These are phyloP conservation scores for Zophobas atratus DNA, from an alignment of 1,140 invertebrate genomes.

Conservation along the genomic window DNA sequence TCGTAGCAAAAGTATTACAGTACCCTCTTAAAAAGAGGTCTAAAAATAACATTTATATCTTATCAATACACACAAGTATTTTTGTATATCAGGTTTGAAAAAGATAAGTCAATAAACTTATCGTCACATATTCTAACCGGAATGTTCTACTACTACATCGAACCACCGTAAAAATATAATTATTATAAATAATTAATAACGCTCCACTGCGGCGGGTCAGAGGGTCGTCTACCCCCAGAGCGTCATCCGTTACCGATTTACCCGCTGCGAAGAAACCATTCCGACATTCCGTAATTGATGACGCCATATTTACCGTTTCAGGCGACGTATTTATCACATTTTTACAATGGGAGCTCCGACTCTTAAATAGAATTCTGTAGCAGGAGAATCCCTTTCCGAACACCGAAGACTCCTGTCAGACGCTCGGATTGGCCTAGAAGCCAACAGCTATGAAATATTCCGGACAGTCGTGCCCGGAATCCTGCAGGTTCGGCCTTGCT, in stretches of 20 bases:
- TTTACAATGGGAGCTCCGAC: slow-evolving; percentile 43
- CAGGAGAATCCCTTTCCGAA: slow-evolving; percentile 7
- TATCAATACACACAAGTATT: too few relatives aligned
- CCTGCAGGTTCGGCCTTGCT: slow-evolving; percentile 3
- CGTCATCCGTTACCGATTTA: background rate
- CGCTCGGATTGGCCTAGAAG: slow-evolving; percentile 44
- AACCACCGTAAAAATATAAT: too few relatives aligned
- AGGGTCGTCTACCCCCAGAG: too few relatives aligned
- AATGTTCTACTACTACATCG: too few relatives aligned
- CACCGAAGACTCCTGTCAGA: slow-evolving; percentile 44
- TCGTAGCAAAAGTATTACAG: too few relatives aligned
- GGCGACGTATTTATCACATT: slow-evolving; percentile 50
- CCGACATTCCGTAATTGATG: slow-evolving; percentile 44
- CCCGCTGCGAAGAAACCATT: slow-evolving; percentile 30
- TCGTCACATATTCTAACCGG: too few relatives aligned
- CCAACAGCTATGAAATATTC: slow-evolving; percentile 51
- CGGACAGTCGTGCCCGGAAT: slow-evolving; percentile 45
- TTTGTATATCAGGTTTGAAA: too few relatives aligned
- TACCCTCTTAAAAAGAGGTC: too few relatives aligned
- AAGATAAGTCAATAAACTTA: too few relatives aligned
- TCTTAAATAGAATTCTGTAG: slow-evolving; percentile 44
- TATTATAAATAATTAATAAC: too few relatives aligned
- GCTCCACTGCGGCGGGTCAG: too few relatives aligned
- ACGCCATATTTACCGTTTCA: slow-evolving; percentile 46
- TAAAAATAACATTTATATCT: too few relatives aligned